These are phyloP conservation scores for Euschistus heros DNA, from an alignment of 1,140 invertebrate species.

Conservation along the genomic window DNA sequence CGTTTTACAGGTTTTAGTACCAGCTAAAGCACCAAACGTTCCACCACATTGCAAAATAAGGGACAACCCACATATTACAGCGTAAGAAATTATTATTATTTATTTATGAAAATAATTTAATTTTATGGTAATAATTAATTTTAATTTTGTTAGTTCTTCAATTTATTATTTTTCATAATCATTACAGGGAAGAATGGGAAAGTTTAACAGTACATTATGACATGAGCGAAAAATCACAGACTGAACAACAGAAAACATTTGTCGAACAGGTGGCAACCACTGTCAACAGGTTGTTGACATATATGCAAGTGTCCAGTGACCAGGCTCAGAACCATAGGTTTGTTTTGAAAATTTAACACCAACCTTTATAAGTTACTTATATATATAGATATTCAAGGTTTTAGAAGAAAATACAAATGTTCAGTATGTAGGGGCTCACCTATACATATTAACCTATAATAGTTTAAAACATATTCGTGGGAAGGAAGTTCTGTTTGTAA, in stretches of 20 bases:
- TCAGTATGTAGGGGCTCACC: too few species aligned
- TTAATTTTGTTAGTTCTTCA: background rate
- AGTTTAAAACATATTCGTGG: too few species aligned
- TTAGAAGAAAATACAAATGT: too few species aligned
- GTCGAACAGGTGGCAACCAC: conserved; percentile 60
- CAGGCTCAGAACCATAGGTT: conserved; percentile 52
- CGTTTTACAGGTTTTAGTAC: conserved; percentile 84
- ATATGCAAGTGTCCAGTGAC: conserved; percentile 63
- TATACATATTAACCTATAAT: too few species aligned
- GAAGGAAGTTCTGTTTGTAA: too few species aligned
- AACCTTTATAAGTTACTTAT: too few species aligned
- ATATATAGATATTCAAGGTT: too few species aligned
- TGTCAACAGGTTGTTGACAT: conserved; percentile 57
- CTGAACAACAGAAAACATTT: conserved; percentile 68
- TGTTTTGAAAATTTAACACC: background rate
- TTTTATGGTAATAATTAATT: background rate
- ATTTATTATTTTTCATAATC: conserved; percentile 1
- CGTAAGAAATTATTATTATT: conserved; percentile 51
- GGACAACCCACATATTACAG: conserved; percentile 89
- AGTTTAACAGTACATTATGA: conserved; percentile 44
- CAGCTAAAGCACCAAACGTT: conserved; percentile 80
- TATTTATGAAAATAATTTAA: background rate
- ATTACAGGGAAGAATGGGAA: conserved; percentile 81
- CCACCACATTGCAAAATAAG: conserved; percentile 84
- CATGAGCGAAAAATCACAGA: conserved; percentile 32